Evolutionary conservation across 2,888 invertebrate genomes (phyloP), one percentile per base, ranked within the genome.

Genomic region (Nezara viridula): DNA sequence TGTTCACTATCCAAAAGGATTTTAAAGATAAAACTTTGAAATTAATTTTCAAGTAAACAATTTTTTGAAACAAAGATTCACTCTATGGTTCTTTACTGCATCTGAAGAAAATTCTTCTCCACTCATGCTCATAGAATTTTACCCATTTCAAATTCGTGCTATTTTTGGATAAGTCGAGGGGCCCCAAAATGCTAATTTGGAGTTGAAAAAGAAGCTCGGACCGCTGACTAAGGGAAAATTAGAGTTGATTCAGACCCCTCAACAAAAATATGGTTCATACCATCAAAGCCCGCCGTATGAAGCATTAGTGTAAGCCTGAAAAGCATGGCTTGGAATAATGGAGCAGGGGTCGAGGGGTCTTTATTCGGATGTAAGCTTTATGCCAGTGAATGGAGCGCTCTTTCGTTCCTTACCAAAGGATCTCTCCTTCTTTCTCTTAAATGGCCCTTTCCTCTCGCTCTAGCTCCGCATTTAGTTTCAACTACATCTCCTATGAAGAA

Each of bases 241-340:
- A 37, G 37, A 37, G 66, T 73, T 73, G 19, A 73, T 37, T 73
- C 66, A 73, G 32, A 73, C 7, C 66, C 37, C 32, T 4, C 2
- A 24, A 73, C 32, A 19, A 37, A 37, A 73, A 37, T 19, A 73
- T 73, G 66, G 66, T 37, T 19, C 66, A 19, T 73, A 37, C 32
- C 66, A 37, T 73, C 66, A 73, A 73, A 73, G 60, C 4, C 4
- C 4, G 21, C 19, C 37, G 66, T 73, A 73, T 73, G 66, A 73
- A 73, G 66, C 37, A 73, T 73, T 73, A 73, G 66, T 73, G 37
- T 73, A 73, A 37, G 32, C 66, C 37, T 73, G 66, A 73, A 73
- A 73, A 73, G 66, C 37, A 73, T 73, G 66, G 85, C 6, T 16
- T 49, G 50, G 85, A 85, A 47, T 85, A 85, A 85, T 85, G n/a